Conservation (phyloP, 2,888 invertebrate genomes). For the Sceliomorpha sp. region DNA sequence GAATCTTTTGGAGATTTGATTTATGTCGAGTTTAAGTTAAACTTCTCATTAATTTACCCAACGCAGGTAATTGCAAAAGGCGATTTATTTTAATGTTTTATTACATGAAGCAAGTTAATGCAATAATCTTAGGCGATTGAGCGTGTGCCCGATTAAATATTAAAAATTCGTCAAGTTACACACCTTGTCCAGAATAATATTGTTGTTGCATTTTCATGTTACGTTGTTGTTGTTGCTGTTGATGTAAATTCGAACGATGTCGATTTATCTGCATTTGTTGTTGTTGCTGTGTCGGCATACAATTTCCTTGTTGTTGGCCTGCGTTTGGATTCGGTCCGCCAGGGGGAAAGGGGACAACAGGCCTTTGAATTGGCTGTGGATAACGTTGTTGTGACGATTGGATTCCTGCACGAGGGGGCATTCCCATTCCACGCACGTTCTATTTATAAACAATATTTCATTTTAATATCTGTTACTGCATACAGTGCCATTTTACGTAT, state of each 20-base stretch:
- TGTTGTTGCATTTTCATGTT: constrained; percentile 80
- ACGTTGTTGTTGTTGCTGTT: constrained; percentile 70
- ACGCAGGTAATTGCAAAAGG: no score
- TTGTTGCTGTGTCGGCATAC: constrained; percentile 78
- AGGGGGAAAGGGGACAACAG: constrained; percentile 81
- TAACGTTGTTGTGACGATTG: constrained; percentile 78
- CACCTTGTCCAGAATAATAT: constrained; percentile 82
- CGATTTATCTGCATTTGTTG: constrained; percentile 72
- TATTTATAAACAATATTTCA: constrained; percentile 66
- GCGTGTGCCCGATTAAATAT: no score
- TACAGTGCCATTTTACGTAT: no score
- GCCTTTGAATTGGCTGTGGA: constrained; percentile 82
- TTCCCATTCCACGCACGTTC: constrained; percentile 78
- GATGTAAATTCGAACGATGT: constrained; percentile 76
- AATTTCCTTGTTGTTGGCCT: constrained; percentile 73
- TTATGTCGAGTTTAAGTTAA: no score
- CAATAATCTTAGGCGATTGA: no score
- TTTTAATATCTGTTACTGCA: not conserved
- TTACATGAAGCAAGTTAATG: no score
- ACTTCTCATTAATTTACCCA: no score
- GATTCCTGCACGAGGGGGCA: constrained; percentile 75
- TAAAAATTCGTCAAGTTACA: constrained; percentile 50
- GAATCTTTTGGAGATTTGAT: no score
- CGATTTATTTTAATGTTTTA: no score
- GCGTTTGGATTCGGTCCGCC: constrained; percentile 77